Evolutionary conservation across 2,797 vertebrate genomes (phyloP), one percentile per base, ranked within the genome.

Genomic region (Amphiprion clarkii): DNA sequence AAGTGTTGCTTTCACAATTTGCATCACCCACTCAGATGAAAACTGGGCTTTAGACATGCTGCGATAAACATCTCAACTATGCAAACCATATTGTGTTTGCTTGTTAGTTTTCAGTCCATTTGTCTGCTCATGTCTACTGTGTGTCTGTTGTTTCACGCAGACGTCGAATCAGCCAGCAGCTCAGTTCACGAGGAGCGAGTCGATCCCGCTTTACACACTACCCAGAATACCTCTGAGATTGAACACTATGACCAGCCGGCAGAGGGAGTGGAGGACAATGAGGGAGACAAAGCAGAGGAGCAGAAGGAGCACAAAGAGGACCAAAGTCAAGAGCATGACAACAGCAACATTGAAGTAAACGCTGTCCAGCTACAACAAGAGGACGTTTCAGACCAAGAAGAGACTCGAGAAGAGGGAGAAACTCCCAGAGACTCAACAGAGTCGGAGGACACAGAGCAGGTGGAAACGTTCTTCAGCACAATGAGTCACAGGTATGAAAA

Each of bases 401-500:
- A 87, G 74, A 61, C 59, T 7, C 58, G 62, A 29, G 71, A 62
- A 2, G 82, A 92, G 31, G 76, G 21, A 0, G 64, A 74, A 16
- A 68, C 58, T 4, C 78, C 79, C 67, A 67, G 67, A 77, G 87
- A 85, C 54, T 64, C 80, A 48, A 0, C 53, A 0, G 87, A 88
- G 71, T 69, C 80, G 16, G 88, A 91, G 58, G 89, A 92, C 75
- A 85, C 73, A 36, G 92, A 93, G 74, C 89, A 90, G 56, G 89
- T 96, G 90, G 96, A 97, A 31, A 99, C 98, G n/a, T 99, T 99
- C 95, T 99, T 99, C 94, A 99, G 96, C 92, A 95, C 95, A 91
- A 99, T 99, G 98, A 96, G 95, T 86, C 96, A 97, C 94, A 99
- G 98, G 98, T 99, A 98, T 70, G 89, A 84, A 53, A 83, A 79